These are phyloP conservation scores for Stenotaenia linearis DNA, from an alignment of 2,888 invertebrate genomes.

Conservation along the genomic window DNA sequence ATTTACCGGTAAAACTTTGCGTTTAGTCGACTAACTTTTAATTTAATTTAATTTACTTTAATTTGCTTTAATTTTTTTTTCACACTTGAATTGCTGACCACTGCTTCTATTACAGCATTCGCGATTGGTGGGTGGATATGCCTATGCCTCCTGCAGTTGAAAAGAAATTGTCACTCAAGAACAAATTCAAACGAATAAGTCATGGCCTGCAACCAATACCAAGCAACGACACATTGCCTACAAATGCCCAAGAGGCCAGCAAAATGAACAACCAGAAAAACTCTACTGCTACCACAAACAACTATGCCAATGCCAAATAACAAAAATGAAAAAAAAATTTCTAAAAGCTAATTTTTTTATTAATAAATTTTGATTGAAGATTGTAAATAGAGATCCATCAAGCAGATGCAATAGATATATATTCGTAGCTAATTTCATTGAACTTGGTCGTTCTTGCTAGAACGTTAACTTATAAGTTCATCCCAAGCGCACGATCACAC, in stretches of 20 bases:
- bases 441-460: background rate
- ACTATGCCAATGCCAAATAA: background rate
- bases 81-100: background rate
- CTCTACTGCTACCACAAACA: background rate
- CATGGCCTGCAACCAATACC: conserved; percentile 29
- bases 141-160: background rate
- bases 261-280: background rate
- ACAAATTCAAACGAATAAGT: conserved; percentile 16
- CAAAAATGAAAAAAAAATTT: background rate
- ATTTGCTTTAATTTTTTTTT: background rate
- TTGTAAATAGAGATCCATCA: background rate
- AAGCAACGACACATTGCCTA: conserved; percentile 28
- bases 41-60: background rate
- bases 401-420: background rate
- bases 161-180: conserved; percentile 12
- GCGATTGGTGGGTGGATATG: conserved; percentile 29
- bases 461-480: background rate
- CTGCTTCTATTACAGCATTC: conserved; percentile 27
- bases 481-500: background rate
- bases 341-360: background rate
- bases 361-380: background rate
- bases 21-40: background rate
- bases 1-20: background rate
- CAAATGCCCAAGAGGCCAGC: conserved; percentile 16
- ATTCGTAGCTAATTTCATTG: background rate